Base-by-base conservation (phyloP, 2,888 invertebrate species). In the Portevinia maculata region DNA sequence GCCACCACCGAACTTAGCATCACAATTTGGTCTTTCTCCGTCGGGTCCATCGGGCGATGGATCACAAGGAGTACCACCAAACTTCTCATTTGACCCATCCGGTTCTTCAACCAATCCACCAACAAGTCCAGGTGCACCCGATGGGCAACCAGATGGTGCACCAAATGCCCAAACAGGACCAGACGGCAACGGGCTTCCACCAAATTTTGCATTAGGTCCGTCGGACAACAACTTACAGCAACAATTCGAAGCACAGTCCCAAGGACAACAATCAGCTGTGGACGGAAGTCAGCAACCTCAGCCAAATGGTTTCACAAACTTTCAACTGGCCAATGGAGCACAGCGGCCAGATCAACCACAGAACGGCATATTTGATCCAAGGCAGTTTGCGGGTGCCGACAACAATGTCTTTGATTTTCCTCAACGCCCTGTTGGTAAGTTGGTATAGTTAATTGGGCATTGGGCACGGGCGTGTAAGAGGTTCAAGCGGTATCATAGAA, bases 341-440 rank as follows among this genome's bases (percentile, higher is more conserved):
- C 50, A n/a, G 11, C 70, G 65, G 15, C 32, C 70, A 5, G 53
- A 46, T 5, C 81, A 70, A 41, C 5, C 39, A 2, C 32, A 48
- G 30, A 81, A 64, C 39, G 50, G 21, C 7, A 44, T 50, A 48
- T 76, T 83, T 55, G 81, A 83, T 44, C 53, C 71, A 15, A 46
- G 71, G 1, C 81, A 76, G 44, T 83, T 83, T 37, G 30, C 71
- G 44, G 76, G 70, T 2, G 34, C 19, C 37, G 73, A 78, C 73
- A 83, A 83, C 50, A 83, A 60, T 41, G 67, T 73, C 57, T 78
- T 76, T 37, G 78, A 73, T 53, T 83, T 78, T 50, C 30, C 67
- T 0, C 78, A 78, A 46, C 59, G 59, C 13, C 37, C 59, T 9
- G 76, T 76, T 83, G 55, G 62, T 32, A 6, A 3, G 6, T 19